These are phyloP conservation scores for Nymphalis c-album DNA, from an alignment of 2,888 invertebrate species.

Conservation along the genomic window DNA sequence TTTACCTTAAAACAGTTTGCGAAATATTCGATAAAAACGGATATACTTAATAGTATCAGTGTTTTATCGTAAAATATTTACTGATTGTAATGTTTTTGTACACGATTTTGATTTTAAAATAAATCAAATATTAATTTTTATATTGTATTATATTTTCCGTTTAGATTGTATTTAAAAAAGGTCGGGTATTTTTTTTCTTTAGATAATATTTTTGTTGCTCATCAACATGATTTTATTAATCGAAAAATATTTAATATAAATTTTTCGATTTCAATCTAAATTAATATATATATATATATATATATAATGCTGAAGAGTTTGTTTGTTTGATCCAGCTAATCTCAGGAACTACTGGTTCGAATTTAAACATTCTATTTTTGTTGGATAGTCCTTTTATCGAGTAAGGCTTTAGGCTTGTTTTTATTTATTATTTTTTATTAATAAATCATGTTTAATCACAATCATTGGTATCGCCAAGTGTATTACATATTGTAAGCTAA, in stretches of 20 bases:
- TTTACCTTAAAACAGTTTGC: slow-evolving; percentile 13
- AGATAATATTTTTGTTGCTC: neutral
- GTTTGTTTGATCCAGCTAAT: too few relatives aligned
- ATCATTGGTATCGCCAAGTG: too few relatives aligned
- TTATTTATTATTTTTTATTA: too few relatives aligned
- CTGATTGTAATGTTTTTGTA: slow-evolving; percentile 6
- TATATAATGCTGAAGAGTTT: too few relatives aligned
- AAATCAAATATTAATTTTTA: neutral
- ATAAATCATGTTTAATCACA: too few relatives aligned
- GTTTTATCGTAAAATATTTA: neutral
- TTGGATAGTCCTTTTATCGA: too few relatives aligned
- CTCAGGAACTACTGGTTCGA: too few relatives aligned
- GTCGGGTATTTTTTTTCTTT: neutral
- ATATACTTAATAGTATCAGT: slow-evolving; percentile 15
- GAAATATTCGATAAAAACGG: slow-evolving; percentile 23
- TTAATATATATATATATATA: too few relatives aligned
- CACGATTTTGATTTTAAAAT: slow-evolving; percentile 17
- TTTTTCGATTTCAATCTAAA: neutral
- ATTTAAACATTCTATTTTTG: too few relatives aligned
- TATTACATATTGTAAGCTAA: too few relatives aligned
- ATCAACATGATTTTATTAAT: neutral
- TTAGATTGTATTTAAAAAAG: neutral
- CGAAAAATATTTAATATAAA: too few relatives aligned
- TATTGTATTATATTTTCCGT: neutral
- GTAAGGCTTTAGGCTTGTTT: too few relatives aligned